phyloP scores from a whole-genome alignment of 2,797 vertebrate genomes.

The Clarias pachynema region DNA sequence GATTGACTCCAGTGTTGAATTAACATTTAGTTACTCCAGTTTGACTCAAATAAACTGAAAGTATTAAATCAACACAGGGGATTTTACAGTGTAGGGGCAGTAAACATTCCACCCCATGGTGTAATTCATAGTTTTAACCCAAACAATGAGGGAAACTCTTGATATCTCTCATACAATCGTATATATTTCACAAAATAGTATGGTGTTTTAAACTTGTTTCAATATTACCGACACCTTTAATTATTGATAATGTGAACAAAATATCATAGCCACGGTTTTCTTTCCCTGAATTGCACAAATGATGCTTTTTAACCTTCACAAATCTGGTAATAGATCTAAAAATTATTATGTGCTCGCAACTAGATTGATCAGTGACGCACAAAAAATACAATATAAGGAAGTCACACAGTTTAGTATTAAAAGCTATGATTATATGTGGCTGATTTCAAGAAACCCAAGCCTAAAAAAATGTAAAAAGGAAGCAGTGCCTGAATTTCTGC shows the following conservation, averaged over 20 bases:
- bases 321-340: neutral
- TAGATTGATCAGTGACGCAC: too few species aligned
- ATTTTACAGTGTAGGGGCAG: neutral
- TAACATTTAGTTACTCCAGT: too few species aligned
- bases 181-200: neutral
- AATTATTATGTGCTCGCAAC: neutral
- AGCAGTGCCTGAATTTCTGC: slow-evolving; percentile 8
- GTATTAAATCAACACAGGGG: too few species aligned
- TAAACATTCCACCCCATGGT: neutral
- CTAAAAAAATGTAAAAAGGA: neutral
- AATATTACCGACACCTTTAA: neutral
- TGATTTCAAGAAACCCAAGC: neutral
- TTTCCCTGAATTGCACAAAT: neutral
- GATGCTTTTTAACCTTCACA: neutral
- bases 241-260: neutral
- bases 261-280: neutral
- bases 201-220: neutral
- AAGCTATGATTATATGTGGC: neutral
- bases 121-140: neutral
- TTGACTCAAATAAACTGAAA: too few species aligned
- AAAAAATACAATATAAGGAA: neutral
- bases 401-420: neutral
- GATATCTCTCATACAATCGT: neutral
- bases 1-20: neutral
- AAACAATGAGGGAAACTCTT: neutral